These are phyloP conservation scores for Eubasilissa splendida DNA, from an alignment of 2,888 invertebrate species.

Conservation along the genomic window DNA sequence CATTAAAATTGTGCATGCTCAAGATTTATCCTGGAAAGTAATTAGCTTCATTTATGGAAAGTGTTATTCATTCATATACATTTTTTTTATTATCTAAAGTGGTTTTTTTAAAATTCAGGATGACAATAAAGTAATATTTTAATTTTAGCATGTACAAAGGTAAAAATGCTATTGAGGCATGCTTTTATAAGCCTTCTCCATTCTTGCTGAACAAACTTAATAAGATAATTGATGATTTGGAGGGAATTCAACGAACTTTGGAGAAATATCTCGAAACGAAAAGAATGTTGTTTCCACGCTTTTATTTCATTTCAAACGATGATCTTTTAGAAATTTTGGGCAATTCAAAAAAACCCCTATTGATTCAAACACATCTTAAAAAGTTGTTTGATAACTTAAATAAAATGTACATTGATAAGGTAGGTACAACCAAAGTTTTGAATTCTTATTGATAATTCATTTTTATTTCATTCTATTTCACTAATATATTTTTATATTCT, in stretches of 20 bases:
- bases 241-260: constrained; percentile 85
- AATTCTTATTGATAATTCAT: background rate
- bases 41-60: no score
- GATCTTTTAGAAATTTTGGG: constrained; percentile 89
- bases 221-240: constrained; percentile 82
- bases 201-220: constrained; percentile 79
- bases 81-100: no score
- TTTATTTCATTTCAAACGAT: constrained; percentile 77
- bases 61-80: no score
- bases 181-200: constrained; percentile 74
- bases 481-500: background rate
- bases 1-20: no score
- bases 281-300: constrained; percentile 87
- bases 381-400: constrained; percentile 92
- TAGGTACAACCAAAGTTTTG: constrained; percentile 61
- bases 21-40: no score
- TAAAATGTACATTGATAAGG: constrained; percentile 79
- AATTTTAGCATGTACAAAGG: constrained; percentile 69
- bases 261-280: constrained; percentile 92
- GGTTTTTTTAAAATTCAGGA: no score
- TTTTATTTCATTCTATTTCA: background rate
- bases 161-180: constrained; percentile 75
- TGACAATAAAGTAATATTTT: no score
- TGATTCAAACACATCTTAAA: constrained; percentile 88
- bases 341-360: constrained; percentile 86